Percentiles rank a stretch among this genome's conserved stretches.
phyloP scores from a whole-genome alignment of 1,140 invertebrate genomes.

The Heterodera carotae region DNA sequence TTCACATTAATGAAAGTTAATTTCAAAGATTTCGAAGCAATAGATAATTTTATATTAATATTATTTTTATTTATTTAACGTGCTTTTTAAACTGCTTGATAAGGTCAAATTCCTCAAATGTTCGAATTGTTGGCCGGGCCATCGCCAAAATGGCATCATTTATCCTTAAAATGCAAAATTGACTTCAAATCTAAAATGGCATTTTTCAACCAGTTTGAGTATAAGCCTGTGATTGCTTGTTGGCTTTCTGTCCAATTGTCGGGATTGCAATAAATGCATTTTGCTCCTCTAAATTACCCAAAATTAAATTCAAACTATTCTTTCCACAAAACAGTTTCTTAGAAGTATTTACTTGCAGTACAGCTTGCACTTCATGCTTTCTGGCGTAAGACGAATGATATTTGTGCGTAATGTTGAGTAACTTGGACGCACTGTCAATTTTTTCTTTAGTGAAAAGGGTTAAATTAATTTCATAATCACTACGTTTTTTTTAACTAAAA shows the following conservation, averaged over 20 bases:
- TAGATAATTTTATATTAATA: neutral
- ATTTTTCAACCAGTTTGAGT: conserved; percentile 42
- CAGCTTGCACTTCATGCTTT: conserved; percentile 56
- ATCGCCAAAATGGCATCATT: conserved; percentile 53
- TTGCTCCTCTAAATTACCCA: conserved; percentile 31
- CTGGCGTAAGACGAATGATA: conserved; percentile 50
- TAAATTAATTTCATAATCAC: neutral
- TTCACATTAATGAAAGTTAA: neutral
- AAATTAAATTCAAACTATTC: neutral
- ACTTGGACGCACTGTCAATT: conserved; percentile 14
- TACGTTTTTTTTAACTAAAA: too few species aligned
- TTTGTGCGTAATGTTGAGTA: conserved; percentile 49
- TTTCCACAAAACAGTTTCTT: neutral
- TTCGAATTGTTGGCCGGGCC: conserved; percentile 45
- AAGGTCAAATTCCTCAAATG: conserved; percentile 45
- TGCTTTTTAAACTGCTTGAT: conserved; percentile 49
- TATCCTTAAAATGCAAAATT: conserved; percentile 43
- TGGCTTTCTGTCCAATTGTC: conserved; percentile 37
- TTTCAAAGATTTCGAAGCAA: neutral
- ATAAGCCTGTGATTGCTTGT: conserved; percentile 45
- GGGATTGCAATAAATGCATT: conserved; percentile 44
- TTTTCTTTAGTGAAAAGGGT: neutral
- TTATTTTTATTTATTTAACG: neutral
- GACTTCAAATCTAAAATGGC: conserved; percentile 7
- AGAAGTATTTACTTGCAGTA: conserved; percentile 39